phyloP scores from a whole-genome alignment of 1,140 invertebrate genomes.

The Littorina saxatilis region DNA sequence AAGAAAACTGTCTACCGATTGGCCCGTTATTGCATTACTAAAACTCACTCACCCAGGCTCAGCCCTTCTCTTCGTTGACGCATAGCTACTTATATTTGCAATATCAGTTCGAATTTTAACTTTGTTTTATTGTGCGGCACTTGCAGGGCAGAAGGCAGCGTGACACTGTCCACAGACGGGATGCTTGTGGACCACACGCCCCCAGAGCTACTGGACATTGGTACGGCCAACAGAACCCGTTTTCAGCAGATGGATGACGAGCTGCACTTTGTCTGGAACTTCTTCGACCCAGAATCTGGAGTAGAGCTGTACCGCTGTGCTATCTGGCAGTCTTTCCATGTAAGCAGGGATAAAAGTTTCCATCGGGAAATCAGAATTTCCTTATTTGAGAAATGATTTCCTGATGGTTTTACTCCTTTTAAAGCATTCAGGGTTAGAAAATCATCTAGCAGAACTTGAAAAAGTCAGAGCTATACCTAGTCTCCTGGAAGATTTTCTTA shows the following conservation, averaged over 20 bases:
- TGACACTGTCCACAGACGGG: constrained; percentile 39
- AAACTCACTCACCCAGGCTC: too few relatives aligned
- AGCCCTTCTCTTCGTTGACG: background rate
- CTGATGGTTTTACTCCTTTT: background rate
- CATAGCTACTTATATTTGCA: background rate
- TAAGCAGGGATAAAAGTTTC: too few relatives aligned
- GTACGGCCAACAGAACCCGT: constrained; percentile 18
- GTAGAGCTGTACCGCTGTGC: constrained; percentile 48
- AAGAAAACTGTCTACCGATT: too few relatives aligned
- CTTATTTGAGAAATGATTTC: constrained; percentile 27
- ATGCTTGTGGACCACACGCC: constrained; percentile 53
- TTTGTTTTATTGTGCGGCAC: background rate
- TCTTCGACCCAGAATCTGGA: constrained; percentile 51
- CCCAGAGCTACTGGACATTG: constrained; percentile 41
- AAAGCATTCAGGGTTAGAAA: background rate
- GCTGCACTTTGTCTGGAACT: constrained; percentile 47
- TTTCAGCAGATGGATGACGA: constrained; percentile 39
- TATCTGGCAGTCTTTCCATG: background rate
- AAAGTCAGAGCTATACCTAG: too few relatives aligned
- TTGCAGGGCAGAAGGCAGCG: constrained; percentile 40
- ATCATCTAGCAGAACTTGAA: constrained; percentile 17
- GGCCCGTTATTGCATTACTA: too few relatives aligned
- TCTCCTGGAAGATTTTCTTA: too few relatives aligned
- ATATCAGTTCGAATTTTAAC: background rate
- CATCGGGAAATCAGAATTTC: constrained; percentile 35